Evolutionary conservation across 2,113 vertebrate species (phyloP), one percentile per base, ranked within the genome.

Genomic region (Prionailurus bengalensis): DNA sequence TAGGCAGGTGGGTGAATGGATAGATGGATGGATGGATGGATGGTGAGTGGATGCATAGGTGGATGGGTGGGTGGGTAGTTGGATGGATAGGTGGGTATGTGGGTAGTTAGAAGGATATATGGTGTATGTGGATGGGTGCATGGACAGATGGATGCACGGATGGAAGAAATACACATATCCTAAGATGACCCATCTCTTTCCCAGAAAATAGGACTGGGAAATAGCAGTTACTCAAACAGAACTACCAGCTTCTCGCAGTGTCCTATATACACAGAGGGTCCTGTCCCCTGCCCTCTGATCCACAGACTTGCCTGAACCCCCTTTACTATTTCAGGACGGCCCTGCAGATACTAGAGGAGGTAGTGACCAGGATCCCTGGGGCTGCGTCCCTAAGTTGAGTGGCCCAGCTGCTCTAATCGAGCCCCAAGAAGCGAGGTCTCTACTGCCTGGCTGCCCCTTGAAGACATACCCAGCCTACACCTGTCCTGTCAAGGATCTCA

Each of bases 91-190:
- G 12, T 73, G n/a, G 5, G 14, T 45, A 51, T 51, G 51, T 51
- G 51, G 0, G 10, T 0, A 11, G 79, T 4, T 15, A 4, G 58
- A 2, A 11, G 17, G 0, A 11, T 5, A 25, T 0, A 2, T 21
- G 33, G 53, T 45, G 7, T 12, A 3, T 6, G 3, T 25, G n/a
- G 33, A 33, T 48, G 9, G 83, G 1, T 61, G 21, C 14, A 19
- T 6, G 63, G 23, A n/a, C 16, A 3, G 14, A 5, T 19, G 45
- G 53, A 23, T 63, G 12, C 73, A 2, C 4, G 9, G 39, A 39
- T 45, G 17, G 17, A 42, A n/a, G 4, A 48, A 91, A 85, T 21
- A 71, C 3, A 8, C 36, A 17, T 63, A 84, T 94, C 70, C 89
- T 51, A 70, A 90, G 17, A 89, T n/a, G 73, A 14, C 39, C 36